Conservation (phyloP, 2,113 vertebrate genomes). For the Gambusia affinis region DNA sequence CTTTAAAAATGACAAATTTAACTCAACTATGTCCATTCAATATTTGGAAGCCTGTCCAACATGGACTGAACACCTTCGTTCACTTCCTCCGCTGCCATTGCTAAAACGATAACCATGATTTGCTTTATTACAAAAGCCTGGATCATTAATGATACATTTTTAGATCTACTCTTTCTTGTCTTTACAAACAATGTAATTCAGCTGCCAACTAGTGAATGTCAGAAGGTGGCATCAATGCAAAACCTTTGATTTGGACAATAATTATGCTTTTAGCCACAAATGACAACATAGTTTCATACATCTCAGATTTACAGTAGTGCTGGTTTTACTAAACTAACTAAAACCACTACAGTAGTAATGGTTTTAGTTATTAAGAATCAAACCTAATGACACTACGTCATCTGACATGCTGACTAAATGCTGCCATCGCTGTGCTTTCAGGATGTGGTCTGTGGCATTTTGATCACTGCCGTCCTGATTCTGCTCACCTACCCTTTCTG, state of each 20-base stretch:
- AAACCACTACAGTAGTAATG: too few species aligned
- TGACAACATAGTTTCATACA: too few species aligned
- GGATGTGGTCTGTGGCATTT: slow-evolving; percentile 90
- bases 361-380: not conserved
- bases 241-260: not conserved
- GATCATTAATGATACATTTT: not conserved
- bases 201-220: not conserved
- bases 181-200: not conserved
- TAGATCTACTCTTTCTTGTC: not conserved
- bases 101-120: too few species aligned
- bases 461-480: slow-evolving; percentile 82
- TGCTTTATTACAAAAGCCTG: not conserved
- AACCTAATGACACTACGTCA: not conserved
- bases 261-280: too few species aligned
- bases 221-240: not conserved
- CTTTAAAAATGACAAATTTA: too few species aligned
- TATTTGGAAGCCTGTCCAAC: too few species aligned
- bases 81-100: too few species aligned
- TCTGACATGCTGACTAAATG: not conserved
- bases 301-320: too few species aligned
- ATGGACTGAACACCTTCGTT: too few species aligned
- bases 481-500: slow-evolving; percentile 84
- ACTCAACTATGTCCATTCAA: too few species aligned
- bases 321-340: too few species aligned
- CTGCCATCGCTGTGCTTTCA: slow-evolving; percentile 59